Evolutionary conservation across 2,113 vertebrate species (phyloP), one percentile per base, ranked within the genome.

Genomic region (Psilopogon haemacephalus): DNA sequence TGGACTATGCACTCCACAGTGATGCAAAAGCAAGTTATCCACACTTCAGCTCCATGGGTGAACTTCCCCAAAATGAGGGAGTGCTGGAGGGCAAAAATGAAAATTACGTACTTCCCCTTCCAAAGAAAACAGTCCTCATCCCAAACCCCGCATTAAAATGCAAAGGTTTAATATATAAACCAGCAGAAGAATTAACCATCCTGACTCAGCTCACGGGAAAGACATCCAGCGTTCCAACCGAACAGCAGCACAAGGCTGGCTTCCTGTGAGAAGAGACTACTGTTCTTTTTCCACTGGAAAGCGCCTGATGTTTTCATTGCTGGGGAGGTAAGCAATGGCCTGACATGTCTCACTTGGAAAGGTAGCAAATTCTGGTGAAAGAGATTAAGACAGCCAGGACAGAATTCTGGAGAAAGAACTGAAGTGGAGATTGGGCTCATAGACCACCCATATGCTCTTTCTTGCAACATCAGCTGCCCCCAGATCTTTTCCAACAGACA

Each of bases 41-140:
- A 16, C 1, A 2, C 26, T 74, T 71, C 63, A 65, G 19, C 63
- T 93, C 52, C 76, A 27, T 1, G 0, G 28, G 48, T 42, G 46
- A 35, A 54, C 62, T 81, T 88, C 40, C 59, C 37, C 62, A 24
- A 68, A 46, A 82, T n/a, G 35, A 95, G 18, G n/a, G 15, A 77
- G 27, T 0, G 5, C 62, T 4, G 4, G 26, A 68, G 46, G n/a
- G 37, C 14, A 73, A 89, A 95, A 93, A 89, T 84, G 26, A 75
- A 87, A 89, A 93, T 93, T 0, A 75, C 23, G 76, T 33, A 40
- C 24, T 92, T 84, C 14, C 5, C 9, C 8, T 90, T 88, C 89
- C 87, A 94, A 94, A 64, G 70, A 86, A 84, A 90, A 84, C 18
- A 86, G 44, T 14, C 13, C 19, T 88, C 16, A 27, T 76, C 44